These are phyloP conservation scores for Poecile montanus DNA, from an alignment of 2,797 vertebrate species.

Conservation along the genomic window DNA sequence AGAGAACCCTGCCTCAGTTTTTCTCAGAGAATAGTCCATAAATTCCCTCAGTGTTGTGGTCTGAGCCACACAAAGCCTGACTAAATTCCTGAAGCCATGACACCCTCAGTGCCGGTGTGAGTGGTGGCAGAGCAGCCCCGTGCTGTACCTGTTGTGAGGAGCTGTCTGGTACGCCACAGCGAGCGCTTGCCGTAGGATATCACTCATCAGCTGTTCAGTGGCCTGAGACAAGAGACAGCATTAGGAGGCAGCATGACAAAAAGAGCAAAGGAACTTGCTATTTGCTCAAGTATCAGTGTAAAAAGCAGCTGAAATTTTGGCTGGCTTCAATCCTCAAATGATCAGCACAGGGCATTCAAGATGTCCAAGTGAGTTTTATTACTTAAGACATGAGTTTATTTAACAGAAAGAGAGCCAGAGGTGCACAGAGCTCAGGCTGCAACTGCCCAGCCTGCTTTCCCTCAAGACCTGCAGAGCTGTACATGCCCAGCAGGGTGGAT, in stretches of 20 bases:
- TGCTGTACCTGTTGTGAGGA: constrained; percentile 89
- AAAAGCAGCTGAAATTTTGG: background rate
- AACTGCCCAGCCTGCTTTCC: background rate
- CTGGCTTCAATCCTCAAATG: background rate
- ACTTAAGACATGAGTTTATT: background rate
- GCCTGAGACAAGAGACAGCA: constrained; percentile 76
- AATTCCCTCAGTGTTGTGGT: background rate
- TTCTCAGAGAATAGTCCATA: background rate
- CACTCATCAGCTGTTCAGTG: constrained; percentile 92
- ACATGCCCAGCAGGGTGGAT: background rate
- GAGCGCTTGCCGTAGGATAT: constrained; percentile 91
- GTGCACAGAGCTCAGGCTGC: background rate
- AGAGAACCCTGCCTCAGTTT: background rate
- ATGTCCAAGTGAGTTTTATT: background rate
- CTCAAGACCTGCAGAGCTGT: background rate
- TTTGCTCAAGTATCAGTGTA: background rate
- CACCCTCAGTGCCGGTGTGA: background rate
- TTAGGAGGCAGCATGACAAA: background rate
- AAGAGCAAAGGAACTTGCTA: background rate
- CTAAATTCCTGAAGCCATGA: background rate
- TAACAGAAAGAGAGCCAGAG: background rate
- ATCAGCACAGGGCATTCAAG: background rate
- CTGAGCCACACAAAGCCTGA: background rate
- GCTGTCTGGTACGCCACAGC: constrained; percentile 87
- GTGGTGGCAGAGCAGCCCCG: background rate